Evolutionary conservation across 2,797 vertebrate genomes (phyloP), one percentile per base, ranked within the genome.

Genomic region (Diglossa cyanea): DNA sequence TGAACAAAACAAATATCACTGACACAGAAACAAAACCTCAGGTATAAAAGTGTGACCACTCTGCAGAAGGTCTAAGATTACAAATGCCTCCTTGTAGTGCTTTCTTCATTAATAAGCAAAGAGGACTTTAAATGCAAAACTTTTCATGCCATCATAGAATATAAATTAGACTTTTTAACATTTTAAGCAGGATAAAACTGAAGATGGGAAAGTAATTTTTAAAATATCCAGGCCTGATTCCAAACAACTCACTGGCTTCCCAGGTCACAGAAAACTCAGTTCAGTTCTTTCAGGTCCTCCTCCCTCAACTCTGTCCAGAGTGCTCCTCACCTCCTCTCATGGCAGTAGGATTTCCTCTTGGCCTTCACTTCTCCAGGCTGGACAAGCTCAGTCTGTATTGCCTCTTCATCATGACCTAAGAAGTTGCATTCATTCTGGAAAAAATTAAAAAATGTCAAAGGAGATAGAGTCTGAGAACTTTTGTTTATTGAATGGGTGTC

Each of bases 331-430:
- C 71, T 33, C 12, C 33, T 4, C 8, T 48, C n/a, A 11, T 2
- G 47, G 61, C 65, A 31, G 13, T 4, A 65, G 42, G 5, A 66
- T 54, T 13, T 72, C 23, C 40, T 57, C 60, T 48, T 31, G 18
- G 28, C 9, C 47, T 89, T 91, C 33, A 19, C 7, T 62, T 54
- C 24, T 60, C 13, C 40, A 58, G n/a, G 10, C 0, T 31, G 44
- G 26, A 63, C 45, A 61, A 65, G 18, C 3, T 18, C 13, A 48
- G 37, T 13, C 35, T 1, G 1, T n/a, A 17, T n/a, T 5, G 0
- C 17, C 3, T 37, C 10, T 61, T 20, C 6, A 65, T 54, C 7
- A 6, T 17, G 18, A 58, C 14, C 21, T 47, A 40, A 40, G 33
- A 40, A 81, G 7, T 21, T 45, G 7, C 19, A 55, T 60, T 48